A percentile compares a stretch with the other conserved stretches of the same genome.
Conservation (phyloP, 2,113 vertebrate species). For the Amazona vittata region DNA sequence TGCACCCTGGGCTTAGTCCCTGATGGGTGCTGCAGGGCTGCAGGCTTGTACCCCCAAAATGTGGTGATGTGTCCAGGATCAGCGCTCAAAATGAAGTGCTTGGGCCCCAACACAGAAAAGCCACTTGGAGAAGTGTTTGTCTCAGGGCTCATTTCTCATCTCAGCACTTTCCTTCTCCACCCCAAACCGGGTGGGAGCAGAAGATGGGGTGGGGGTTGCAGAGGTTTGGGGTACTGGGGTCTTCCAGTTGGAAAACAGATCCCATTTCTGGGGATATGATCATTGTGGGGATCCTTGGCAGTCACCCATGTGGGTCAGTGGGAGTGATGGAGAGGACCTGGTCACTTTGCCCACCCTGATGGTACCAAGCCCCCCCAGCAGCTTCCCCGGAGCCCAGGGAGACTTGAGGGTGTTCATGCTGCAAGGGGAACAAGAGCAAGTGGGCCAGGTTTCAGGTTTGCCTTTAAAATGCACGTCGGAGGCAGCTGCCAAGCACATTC, state of each 20-base stretch:
- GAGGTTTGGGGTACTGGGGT: not conserved
- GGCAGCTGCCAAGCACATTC: not conserved
- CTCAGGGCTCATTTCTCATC: not conserved
- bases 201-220: fast-evolving
- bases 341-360: fast-evolving
- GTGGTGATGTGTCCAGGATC: fast-evolving
- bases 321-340: fast-evolving
- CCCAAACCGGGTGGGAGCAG: not conserved
- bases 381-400: not conserved
- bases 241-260: not conserved
- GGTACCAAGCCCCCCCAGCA: fast-evolving
- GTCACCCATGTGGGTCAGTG: fast-evolving
- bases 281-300: not conserved
- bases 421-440: not conserved
- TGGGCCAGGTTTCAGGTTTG: not conserved
- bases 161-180: not conserved
- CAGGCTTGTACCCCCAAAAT: too few relatives aligned
- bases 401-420: not conserved
- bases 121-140: not conserved
- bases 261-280: not conserved
- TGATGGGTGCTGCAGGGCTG: not conserved
- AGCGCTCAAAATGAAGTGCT: not conserved
- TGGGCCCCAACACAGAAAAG: not conserved
- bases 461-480: not conserved
- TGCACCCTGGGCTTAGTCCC: not conserved